Conservation (phyloP, 2,888 invertebrate genomes). For the Abrostola tripartita region DNA sequence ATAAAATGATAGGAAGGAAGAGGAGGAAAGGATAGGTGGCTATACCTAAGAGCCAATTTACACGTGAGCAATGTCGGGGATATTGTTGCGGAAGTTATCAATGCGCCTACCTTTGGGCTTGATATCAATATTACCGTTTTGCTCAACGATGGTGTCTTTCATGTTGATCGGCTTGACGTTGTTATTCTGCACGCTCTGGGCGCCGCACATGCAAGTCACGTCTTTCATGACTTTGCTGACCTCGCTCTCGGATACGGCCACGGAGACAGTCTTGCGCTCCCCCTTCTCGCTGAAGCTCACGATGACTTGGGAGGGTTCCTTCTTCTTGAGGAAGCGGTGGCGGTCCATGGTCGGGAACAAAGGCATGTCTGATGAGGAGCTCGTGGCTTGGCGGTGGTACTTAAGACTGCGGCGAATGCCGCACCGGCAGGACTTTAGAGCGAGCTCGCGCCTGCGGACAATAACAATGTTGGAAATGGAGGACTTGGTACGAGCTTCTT, state of each 20-base stretch:
- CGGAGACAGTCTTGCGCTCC: constrained; percentile 45
- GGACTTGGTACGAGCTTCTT: neutral
- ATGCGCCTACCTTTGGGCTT: constrained; percentile 4
- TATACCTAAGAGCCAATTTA: constrained; percentile 58
- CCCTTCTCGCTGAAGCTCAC: constrained; percentile 63
- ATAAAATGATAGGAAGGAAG: constrained; percentile 1
- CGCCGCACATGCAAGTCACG: constrained; percentile 47
- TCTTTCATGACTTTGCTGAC: constrained; percentile 19
- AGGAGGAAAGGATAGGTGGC: too few relatives aligned
- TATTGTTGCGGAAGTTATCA: constrained; percentile 58
- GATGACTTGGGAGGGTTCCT: constrained; percentile 60
- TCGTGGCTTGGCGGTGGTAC: constrained; percentile 69
- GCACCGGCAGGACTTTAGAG: constrained; percentile 76
- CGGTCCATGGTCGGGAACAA: constrained; percentile 9
- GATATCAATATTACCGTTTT: constrained; percentile 72
- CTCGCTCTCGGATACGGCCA: constrained; percentile 42
- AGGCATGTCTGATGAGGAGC: constrained; percentile 76
- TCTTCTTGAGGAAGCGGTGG: constrained; percentile 52
- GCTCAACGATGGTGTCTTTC: constrained; percentile 68
- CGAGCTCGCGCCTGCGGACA: constrained; percentile 68
- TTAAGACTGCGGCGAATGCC: constrained; percentile 68
- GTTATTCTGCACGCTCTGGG: constrained; percentile 62
- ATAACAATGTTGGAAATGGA: constrained; percentile 8
- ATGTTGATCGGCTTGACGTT: constrained; percentile 50
- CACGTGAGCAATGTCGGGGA: constrained; percentile 68